phyloP scores from a whole-genome alignment of 2,797 vertebrate genomes.

The Melanotaenia parkinsoni region DNA sequence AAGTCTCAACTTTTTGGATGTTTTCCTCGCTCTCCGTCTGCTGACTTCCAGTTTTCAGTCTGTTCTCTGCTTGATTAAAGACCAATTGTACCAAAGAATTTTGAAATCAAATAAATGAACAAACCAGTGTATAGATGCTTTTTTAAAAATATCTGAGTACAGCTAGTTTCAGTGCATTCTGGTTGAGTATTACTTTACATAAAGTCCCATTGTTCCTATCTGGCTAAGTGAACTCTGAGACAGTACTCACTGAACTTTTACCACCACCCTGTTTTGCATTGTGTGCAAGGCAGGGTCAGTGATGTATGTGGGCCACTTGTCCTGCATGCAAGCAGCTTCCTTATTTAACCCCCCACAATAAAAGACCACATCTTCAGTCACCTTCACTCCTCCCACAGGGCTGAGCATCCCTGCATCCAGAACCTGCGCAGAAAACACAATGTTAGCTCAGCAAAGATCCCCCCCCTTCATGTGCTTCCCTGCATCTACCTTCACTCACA shows the following conservation, averaged over 20 bases:
- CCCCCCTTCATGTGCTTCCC: conserved; percentile 10
- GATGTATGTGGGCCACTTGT: conserved; percentile 5
- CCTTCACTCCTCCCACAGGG: conserved; percentile 27
- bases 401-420: conserved; percentile 12
- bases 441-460: conserved; percentile 57
- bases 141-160: not conserved
- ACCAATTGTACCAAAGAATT: not conserved
- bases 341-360: not conserved
- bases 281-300: not conserved
- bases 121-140: too few relatives aligned
- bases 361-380: conserved; percentile 36
- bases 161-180: conserved; percentile 11
- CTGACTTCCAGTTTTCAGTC: not conserved
- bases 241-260: conserved; percentile 28
- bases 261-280: conserved; percentile 34
- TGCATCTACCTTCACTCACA: conserved; percentile 41
- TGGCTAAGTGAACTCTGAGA: conserved; percentile 54
- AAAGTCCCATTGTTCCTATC: conserved; percentile 43
- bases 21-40: not conserved
- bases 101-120: too few relatives aligned
- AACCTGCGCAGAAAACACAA: conserved; percentile 63
- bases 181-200: conserved; percentile 16
- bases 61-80: too few relatives aligned
- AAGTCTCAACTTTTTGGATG: not conserved
- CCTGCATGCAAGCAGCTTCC: conserved; percentile 19